Percentiles rank a stretch among this genome's conserved stretches.
Conservation (phyloP, 2,888 invertebrate species). For the Teleogryllus oceanicus region DNA sequence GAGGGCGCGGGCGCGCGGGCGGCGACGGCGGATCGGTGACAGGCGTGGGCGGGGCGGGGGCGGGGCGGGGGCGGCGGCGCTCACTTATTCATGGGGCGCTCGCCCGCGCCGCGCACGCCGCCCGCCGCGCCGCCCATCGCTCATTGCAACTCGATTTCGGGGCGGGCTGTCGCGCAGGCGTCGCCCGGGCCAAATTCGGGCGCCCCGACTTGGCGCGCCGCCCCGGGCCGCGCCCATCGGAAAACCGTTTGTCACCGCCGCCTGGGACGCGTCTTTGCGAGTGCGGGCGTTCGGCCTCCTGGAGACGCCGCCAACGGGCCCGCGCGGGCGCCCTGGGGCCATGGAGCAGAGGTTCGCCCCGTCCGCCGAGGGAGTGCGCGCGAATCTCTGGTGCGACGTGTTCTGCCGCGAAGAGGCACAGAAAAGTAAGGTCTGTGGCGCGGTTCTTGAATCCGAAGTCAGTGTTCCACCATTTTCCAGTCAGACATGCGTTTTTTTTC, state of each 20-base stretch:
- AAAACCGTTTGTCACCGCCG: not conserved
- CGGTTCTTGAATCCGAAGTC: too few species aligned
- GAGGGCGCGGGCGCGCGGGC: not conserved
- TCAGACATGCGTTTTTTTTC: too few species aligned
- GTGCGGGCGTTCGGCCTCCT: too few species aligned
- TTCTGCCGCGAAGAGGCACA: too few species aligned
- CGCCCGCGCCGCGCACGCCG: not conserved
- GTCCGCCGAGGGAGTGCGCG: too few species aligned
- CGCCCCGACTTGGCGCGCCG: not conserved
- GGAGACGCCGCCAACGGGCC: too few species aligned
- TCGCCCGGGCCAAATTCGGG: not conserved
- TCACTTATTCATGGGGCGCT: not conserved
- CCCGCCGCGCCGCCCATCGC: not conserved
- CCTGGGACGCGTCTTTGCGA: not conserved
- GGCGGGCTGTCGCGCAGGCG: not conserved
- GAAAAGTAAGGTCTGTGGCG: too few species aligned
- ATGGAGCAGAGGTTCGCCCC: too few species aligned
- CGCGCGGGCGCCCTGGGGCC: too few species aligned
- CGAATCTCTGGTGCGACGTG: too few species aligned
- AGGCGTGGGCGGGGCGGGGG: not conserved
- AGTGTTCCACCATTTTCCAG: too few species aligned
- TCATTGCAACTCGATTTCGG: constrained; percentile 1
- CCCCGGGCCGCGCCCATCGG: not conserved
- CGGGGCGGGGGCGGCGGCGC: not conserved
- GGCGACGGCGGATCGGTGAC: not conserved